Conservation (phyloP, 2,113 vertebrate genomes). For the Onychostoma macrolepis region DNA sequence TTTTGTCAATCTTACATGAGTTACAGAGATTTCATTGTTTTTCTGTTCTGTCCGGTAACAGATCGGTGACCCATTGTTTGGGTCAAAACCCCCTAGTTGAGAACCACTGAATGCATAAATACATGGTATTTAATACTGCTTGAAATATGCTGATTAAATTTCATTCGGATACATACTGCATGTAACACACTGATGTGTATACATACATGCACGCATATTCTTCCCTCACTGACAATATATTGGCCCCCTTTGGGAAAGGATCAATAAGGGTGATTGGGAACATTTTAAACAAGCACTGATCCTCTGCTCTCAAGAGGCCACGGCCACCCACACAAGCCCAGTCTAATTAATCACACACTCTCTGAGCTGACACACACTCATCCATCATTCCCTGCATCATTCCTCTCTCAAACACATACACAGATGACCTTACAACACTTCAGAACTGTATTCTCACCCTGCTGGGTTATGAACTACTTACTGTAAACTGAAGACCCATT, state of each 20-base stretch:
- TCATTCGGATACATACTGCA: background rate
- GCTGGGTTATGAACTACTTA: conserved; percentile 18
- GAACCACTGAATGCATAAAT: background rate
- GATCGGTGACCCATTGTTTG: background rate
- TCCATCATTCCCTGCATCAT: conserved; percentile 40
- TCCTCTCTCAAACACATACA: background rate
- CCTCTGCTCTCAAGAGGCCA: conserved; percentile 42
- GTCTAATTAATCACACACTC: conserved; percentile 57
- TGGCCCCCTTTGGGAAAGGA: conserved; percentile 56
- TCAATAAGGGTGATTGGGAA: conserved; percentile 57
- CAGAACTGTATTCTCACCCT: background rate
- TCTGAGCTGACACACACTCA: conserved; percentile 49
- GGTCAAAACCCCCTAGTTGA: background rate
- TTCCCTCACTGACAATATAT: conserved; percentile 41
- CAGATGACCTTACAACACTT: background rate
- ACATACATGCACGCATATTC: conserved; percentile 15
- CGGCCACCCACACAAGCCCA: conserved; percentile 54
- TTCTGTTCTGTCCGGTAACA: background rate
- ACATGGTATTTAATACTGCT: background rate
- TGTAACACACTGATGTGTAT: background rate
- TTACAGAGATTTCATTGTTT: background rate
- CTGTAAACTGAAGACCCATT: background rate
- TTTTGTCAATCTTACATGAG: background rate
- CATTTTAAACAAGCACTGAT: conserved; percentile 58
- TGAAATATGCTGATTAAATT: background rate